Percentiles rank a stretch among this genome's conserved stretches.
Conservation (phyloP, 2,797 vertebrate species). For the Mus caroli region DNA sequence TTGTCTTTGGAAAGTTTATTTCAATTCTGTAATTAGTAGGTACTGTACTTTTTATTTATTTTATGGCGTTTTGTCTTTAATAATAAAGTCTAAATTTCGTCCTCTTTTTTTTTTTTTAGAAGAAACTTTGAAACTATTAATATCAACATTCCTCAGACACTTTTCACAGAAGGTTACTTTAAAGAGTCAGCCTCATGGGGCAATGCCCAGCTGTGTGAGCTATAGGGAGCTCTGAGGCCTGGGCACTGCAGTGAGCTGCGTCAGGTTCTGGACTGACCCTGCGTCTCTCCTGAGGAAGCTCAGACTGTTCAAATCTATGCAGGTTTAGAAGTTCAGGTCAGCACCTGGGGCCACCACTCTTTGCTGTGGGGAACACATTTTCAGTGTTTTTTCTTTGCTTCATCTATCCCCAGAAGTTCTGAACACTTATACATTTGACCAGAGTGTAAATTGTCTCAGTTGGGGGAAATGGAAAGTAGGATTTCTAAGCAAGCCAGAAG, state of each 20-base stretch:
- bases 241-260: not conserved
- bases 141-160: not conserved
- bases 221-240: not conserved
- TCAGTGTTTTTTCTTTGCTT: not conserved
- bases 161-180: conserved; percentile 6
- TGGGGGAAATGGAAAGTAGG: not conserved
- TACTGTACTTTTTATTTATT: conserved; percentile 15
- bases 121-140: conserved; percentile 12
- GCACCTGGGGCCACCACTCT: not conserved
- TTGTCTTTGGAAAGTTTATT: conserved; percentile 60
- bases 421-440: not conserved
- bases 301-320: not conserved
- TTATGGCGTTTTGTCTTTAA: conserved; percentile 34
- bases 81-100: not conserved
- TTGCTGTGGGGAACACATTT: not conserved
- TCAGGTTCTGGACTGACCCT: not conserved
- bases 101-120: not conserved
- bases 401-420: not conserved
- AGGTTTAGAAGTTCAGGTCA: not conserved
- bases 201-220: not conserved
- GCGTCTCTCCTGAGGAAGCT: not conserved
- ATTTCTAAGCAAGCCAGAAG: conserved; percentile 46
- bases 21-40: not conserved
- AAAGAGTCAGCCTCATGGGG: not conserved
- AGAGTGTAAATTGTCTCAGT: not conserved